phyloP scores from a whole-genome alignment of 2,888 invertebrate species.

The Girardia tigrina region DNA sequence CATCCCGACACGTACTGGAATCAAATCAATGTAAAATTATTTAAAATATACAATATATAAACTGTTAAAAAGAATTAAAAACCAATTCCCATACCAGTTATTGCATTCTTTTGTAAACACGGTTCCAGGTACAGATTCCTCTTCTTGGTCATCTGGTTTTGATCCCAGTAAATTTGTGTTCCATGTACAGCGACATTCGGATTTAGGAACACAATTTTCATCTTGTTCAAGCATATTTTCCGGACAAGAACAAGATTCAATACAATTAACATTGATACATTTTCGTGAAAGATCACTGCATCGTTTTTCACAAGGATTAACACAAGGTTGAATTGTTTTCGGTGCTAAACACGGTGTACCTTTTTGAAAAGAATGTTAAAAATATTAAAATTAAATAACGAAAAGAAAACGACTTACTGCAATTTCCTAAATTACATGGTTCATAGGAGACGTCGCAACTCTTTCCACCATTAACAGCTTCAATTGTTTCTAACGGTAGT shows the following conservation, averaged over 20 bases:
- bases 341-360: slow-evolving; percentile 16
- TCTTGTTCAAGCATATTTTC: slow-evolving; percentile 27
- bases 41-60: too few species aligned
- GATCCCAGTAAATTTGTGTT: slow-evolving; percentile 31
- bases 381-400: too few species aligned
- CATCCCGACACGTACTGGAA: slow-evolving; percentile 32
- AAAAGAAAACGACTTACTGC: background rate
- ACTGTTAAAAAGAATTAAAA: background rate
- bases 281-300: slow-evolving; percentile 26
- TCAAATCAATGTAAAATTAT: too few species aligned
- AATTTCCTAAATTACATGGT: slow-evolving; percentile 24
- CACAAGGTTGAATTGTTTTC: background rate
- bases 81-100: slow-evolving; percentile 28
- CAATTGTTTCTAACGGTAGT: background rate
- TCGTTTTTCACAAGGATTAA: slow-evolving; percentile 29
- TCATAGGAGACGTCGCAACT: background rate
- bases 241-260: slow-evolving; percentile 31
- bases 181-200: slow-evolving; percentile 31
- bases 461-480: slow-evolving; percentile 30
- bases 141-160: background rate
- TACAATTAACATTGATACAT: slow-evolving; percentile 25
- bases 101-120: slow-evolving; percentile 32
- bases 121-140: slow-evolving; percentile 27
- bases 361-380: background rate
- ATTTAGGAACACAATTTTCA: slow-evolving; percentile 5